Conservation (phyloP, 2,797 vertebrate species). For the Meda fulgida region DNA sequence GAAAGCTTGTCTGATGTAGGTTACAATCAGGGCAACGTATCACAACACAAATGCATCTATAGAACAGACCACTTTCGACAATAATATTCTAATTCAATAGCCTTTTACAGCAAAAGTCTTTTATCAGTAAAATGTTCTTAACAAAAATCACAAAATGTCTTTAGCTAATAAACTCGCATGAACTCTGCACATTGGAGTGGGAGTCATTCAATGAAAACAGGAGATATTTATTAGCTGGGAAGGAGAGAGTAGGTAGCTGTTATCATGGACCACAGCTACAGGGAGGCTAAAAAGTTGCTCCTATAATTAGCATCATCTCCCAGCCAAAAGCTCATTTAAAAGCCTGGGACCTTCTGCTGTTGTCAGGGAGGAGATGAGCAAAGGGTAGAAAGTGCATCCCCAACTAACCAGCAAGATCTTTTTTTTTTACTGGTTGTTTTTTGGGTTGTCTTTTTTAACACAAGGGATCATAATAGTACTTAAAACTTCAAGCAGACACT, state of each 20-base stretch:
- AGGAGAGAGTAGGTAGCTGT: conserved; percentile 25
- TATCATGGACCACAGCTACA: conserved; percentile 50
- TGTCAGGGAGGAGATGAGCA: conserved; percentile 59
- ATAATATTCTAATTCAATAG: not conserved
- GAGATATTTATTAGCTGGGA: conserved; percentile 58
- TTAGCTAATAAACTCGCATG: not conserved
- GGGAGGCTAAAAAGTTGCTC: conserved; percentile 58
- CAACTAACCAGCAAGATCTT: conserved; percentile 10
- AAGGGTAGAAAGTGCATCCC: conserved; percentile 44
- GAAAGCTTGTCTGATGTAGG: conserved; percentile 41
- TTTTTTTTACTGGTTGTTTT: not conserved
- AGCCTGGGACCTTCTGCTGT: conserved; percentile 58
- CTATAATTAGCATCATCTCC: conserved; percentile 59
- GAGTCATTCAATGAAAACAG: conserved; percentile 57
- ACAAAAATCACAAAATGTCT: not conserved
- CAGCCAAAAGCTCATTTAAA: conserved; percentile 63
- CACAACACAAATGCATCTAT: conserved; percentile 10
- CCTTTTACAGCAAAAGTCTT: not conserved
- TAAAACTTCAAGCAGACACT: not conserved
- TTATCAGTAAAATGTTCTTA: not conserved
- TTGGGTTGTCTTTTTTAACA: not conserved
- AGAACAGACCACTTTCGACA: not conserved
- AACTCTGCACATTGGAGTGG: conserved; percentile 2
- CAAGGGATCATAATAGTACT: not conserved
- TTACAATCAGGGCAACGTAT: conserved; percentile 17